Evolutionary conservation across 2,888 invertebrate genomes (phyloP), one percentile per base, ranked within the genome.

Genomic region (Eupithecia centaureata): DNA sequence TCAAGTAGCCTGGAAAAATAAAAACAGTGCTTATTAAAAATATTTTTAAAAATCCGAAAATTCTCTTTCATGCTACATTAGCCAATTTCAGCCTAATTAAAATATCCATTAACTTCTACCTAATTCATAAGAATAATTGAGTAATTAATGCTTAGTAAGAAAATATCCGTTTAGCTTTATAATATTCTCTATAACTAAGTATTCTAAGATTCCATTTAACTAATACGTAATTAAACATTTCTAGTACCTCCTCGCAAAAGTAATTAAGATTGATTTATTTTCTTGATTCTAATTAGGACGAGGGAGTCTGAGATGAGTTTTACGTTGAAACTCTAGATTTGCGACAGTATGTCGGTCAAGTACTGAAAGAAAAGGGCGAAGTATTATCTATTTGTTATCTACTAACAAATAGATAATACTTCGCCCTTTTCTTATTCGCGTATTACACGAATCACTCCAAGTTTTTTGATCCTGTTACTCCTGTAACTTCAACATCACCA

Each of bases 111-210:
- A 42, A 18, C 42, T 18, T 42, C 18, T 10, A 18, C 42, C n/a
- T 18, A 18, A 42, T 10, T 42, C 2, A 8, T 42, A 42, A 18
- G 10, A 18, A 42, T 42, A 18, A 18, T 42, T 42, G 8, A 42
- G n/a, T 38, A 18, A 42, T n/a, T 7, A 38, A 10, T 42, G 42
- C 35, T 42, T 42, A 18, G 5, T 42, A 18, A 42, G 18, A 42
- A 42, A 42, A 42, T 42, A 42, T 42, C 18, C 42, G n/a, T 42
- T 42, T 42, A 42, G 8, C 42, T 42, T 42, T 42, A 42, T 42
- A 42, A 18, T 18, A 42, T 42, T 18, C 4, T 18, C 2, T 7
- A 8, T 7, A 42, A 18, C 2, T n/a, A 32, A 2, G 8, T 32
- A 38, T n/a, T 38, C 38, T 38, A 38, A 8, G 8, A 42, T 18